Evolutionary conservation across 2,113 vertebrate genomes (phyloP), one percentile per base, ranked within the genome.

Genomic region (Ranitomeya imitator): DNA sequence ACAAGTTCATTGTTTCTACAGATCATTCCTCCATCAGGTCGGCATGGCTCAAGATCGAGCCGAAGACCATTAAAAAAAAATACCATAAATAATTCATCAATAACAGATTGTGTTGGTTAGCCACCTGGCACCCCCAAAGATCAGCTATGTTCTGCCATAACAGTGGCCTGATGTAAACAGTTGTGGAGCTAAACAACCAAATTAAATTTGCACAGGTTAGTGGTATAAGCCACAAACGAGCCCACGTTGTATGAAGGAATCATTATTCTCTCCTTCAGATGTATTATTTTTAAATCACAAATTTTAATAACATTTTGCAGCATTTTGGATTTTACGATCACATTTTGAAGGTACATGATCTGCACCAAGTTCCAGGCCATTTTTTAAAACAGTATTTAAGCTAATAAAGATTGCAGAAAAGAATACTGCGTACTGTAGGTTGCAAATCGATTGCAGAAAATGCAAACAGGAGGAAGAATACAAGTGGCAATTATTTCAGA

Each of bases 161-260:
- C 26, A 31, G 26, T 31, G 26, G 26, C 26, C 26, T 31, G 26
- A 45, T 45, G 37, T 45, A 45, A 45, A 45, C 37, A 45, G 37
- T 45, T 45, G 37, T 45, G 37, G 37, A 45, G 37, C 37, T 90
- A 90, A 88, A 88, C 79, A 85, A 91, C 90, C 89, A 12, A 90
- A 88, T 88, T 19, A 79, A 89, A 91, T 54, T 78, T 81, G 86
- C 57, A 52, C 92, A 91, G 86, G 92, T 92, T 88, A 83, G 71
- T 85, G 81, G 54, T 15, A 59, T 19, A 45, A 85, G 37, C 61
- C 10, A 57, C 23, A 15, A 86, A 86, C 59, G 52, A 51, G 21
- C 23, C 7, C 71, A 23, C 57, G 23, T 86, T 86, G 57, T 86
- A 78, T 61, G 31, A 63, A 37, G 73, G n/a, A 14, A 6, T 23